phyloP scores from a whole-genome alignment of 2,113 vertebrate genomes.

The Heterotis niloticus region DNA sequence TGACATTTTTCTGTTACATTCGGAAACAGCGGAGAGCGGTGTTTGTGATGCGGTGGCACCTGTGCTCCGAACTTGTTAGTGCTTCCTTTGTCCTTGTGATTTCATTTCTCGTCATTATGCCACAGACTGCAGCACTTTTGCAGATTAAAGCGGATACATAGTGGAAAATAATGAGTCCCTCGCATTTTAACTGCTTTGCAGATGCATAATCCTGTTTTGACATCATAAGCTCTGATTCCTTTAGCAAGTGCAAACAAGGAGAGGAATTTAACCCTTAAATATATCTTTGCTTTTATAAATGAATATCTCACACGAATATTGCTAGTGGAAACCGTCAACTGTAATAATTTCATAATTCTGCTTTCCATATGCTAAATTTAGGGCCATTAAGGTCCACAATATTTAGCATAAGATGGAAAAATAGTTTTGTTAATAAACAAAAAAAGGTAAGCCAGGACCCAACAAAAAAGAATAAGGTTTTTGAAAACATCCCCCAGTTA shows the following conservation, averaged over 20 bases:
- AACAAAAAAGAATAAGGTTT: no score
- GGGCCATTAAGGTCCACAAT: neutral
- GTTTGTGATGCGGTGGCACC: constrained; percentile 41
- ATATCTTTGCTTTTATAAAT: no score
- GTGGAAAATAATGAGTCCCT: constrained; percentile 61
- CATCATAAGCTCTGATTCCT: constrained; percentile 37
- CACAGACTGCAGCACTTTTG: constrained; percentile 48
- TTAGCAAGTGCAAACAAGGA: constrained; percentile 18
- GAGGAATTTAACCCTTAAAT: neutral
- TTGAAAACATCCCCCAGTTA: no score
- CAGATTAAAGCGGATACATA: constrained; percentile 52
- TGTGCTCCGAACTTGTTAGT: constrained; percentile 44
- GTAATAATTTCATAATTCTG: neutral
- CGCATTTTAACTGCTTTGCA: constrained; percentile 45
- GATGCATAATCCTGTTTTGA: constrained; percentile 33
- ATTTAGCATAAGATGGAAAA: neutral
- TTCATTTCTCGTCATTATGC: constrained; percentile 54
- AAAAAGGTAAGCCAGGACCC: no score
- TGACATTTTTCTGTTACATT: constrained; percentile 6
- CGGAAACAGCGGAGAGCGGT: constrained; percentile 20
- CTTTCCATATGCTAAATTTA: neutral
- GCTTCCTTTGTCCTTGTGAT: constrained; percentile 46
- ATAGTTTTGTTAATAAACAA: no score
- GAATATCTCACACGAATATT: no score
- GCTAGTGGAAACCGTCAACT: no score